Evolutionary conservation across 2,888 invertebrate genomes (phyloP).

Genomic region (Hypena proboscidalis): DNA sequence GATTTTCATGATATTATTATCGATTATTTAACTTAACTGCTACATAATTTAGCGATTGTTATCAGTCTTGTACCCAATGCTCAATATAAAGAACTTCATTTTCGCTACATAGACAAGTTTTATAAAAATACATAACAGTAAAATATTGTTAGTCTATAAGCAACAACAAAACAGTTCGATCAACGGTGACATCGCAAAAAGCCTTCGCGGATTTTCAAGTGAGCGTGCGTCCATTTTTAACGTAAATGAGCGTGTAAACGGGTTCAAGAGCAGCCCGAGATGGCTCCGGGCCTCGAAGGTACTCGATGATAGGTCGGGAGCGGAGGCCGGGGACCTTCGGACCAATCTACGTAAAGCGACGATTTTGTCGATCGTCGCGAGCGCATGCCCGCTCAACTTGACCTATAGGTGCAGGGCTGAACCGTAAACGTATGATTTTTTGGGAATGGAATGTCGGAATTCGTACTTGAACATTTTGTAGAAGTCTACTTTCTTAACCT

Average conservation of each 20-base stretch:
- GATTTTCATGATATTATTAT: too few species aligned
- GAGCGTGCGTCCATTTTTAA: constrained; percentile 21
- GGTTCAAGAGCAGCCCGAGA: constrained; percentile 30
- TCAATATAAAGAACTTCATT: too few species aligned
- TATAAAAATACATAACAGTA: too few species aligned
- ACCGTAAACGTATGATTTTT: not conserved
- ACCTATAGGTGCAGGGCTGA: constrained; percentile 59
- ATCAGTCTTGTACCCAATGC: not conserved
- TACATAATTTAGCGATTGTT: not conserved
- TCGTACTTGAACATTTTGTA: too few species aligned
- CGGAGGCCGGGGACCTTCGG: constrained; percentile 26
- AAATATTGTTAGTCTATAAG: not conserved
- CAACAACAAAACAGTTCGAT: not conserved
- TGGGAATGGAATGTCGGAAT: constrained; percentile 7
- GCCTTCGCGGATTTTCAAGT: constrained; percentile 5
- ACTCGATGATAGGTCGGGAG: too few species aligned
- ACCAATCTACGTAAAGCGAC: constrained; percentile 58
- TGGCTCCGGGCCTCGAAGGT: not conserved
- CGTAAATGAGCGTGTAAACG: constrained; percentile 28
- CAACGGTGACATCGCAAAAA: constrained; percentile 1
- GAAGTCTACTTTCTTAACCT: too few species aligned
- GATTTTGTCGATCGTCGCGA: constrained; percentile 47
- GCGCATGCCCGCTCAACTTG: constrained; percentile 64
- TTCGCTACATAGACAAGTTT: too few species aligned
- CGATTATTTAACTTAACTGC: too few species aligned